These are phyloP conservation scores for Leucozona laternaria DNA, from an alignment of 2,888 invertebrate species.

Conservation along the genomic window DNA sequence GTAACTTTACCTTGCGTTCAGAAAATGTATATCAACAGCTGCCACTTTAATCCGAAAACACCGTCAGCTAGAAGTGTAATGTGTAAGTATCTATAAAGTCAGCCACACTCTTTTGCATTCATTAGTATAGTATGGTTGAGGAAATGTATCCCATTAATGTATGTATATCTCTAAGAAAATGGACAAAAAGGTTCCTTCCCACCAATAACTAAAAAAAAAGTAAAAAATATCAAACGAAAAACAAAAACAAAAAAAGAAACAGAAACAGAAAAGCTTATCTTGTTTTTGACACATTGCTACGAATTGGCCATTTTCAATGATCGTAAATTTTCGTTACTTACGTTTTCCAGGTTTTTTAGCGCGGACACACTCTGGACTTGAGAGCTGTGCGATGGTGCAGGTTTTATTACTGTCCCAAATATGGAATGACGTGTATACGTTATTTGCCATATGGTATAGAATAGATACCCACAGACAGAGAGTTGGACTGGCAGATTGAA, in stretches of 20 bases:
- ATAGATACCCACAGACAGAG: conserved; percentile 3
- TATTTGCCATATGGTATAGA: conserved; percentile 14
- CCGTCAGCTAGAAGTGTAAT: conserved; percentile 41
- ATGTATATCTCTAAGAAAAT: conserved; percentile 54
- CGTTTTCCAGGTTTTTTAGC: conserved; percentile 44
- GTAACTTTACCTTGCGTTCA: conserved; percentile 47
- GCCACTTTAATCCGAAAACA: conserved; percentile 74
- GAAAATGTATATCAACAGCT: conserved; percentile 75
- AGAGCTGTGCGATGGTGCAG: conserved; percentile 37
- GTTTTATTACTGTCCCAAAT: conserved; percentile 63
- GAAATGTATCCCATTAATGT: conserved; percentile 72
- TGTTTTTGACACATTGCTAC: conserved; percentile 76
- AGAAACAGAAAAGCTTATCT: conserved; percentile 61
- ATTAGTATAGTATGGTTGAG: conserved; percentile 52
- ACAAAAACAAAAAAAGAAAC: conserved; percentile 41
- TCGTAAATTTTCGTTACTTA: conserved; percentile 68
- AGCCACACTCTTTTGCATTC: conserved; percentile 71
- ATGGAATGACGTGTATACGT: conserved; percentile 52
- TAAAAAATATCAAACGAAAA: conserved; percentile 25
- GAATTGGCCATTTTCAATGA: conserved; percentile 73
- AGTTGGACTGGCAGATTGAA: conserved; percentile 58
- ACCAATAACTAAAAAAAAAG: conserved; percentile 6
- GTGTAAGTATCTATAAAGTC: conserved; percentile 34
- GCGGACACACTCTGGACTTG: conserved; percentile 33
- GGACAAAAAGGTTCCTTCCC: conserved; percentile 70